Base-by-base conservation (phyloP, 2,888 invertebrate genomes). In the Iselma pallidipennis region DNA sequence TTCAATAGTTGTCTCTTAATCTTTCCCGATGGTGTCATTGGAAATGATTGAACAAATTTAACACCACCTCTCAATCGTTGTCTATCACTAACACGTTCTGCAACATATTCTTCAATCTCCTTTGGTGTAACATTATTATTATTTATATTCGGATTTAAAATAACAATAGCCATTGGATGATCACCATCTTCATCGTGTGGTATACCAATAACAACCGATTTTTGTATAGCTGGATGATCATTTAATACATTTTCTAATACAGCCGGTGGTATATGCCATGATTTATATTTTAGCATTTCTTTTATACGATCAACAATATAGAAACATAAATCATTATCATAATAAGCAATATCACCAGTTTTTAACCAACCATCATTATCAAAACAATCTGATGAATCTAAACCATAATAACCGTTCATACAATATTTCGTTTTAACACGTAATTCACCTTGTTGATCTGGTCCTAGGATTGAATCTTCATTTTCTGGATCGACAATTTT, bases 321-420 rank as follows among this genome's bases (percentile, higher is more conserved):
- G 60, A 82, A 83, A 65, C 84, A 82, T 66, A 77, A 78, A n/a
- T 83, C 77, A 14, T 83, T 80, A 64, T 86, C 85, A 63, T 83
- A 83, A 63, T 83, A 85, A 21, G 82, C 80, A 21, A 85, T 74
- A 63, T 86, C 86, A 0, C 86, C 86, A 1, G 85, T 83, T 67
- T 81, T 83, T 29, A 85, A 74, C 83, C 83, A 86, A 2, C 83
- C 80, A 25, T 82, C 82, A n/a, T 76, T 74, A 7, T 83, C 79
- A 56, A 82, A 82, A 0, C 80, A 71, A 14, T 81, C 81, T n/a
- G 76, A 78, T 0, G 84, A 84, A 4, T 82, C 83, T 57, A 76
- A 66, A 48, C 82, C 82, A 70, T 83, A 83, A 71, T 86, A 86
- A 4, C 82, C 84, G 79, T 82, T 76, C 66, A 80, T 76, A 10